Evolutionary conservation across 1,140 invertebrate species (phyloP), one percentile per base, ranked within the genome.

Genomic region (Orchestia grillus): DNA sequence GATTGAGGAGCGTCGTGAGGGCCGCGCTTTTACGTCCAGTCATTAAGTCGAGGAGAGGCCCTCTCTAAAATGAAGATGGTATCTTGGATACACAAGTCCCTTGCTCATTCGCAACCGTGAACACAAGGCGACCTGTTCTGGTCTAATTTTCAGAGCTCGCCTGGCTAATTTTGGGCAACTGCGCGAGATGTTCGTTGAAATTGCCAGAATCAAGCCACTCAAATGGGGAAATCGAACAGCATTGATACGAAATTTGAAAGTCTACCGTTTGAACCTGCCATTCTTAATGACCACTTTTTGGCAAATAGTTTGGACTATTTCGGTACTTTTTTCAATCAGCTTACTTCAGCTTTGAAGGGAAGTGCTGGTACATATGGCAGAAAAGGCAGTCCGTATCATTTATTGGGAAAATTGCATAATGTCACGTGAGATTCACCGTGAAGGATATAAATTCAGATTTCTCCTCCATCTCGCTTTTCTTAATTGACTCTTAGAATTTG

Each of bases 1-100:
- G 92, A 94, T 94, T 94, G 92, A 40, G 36, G 44, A 44, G 44
- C 44, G 92, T 94, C 92, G 92, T 94, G 92, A 94, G 92, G 92
- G 4, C 41, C 23, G 4, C 43, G 3, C 8, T 94, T 94, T 94
- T 94, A 94, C 40, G 92, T 47, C 44, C 92, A 47, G 92, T 94
- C 92, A 94, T 94, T 94, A 94, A 45, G 92, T 94, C 92, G 19
- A 11, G 40, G 92, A 44, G 47, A 19, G 41, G 88, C 16, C 88
- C 88, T 19, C 88, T 42, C 88, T 90, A 90, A 90, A 90, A 90
- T 90, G 88, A 90, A 90, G 88, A 90, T 90, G 88, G 43, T 90
- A 90, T 90, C 88, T 90, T 90, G 0, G 88, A 44, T 90, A 90
- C 88, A 90, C 88, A 90, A 90, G 36, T 90, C 41, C 88, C 88